Conservation (phyloP, 2,888 invertebrate species). For the Xanthia icteritia region DNA sequence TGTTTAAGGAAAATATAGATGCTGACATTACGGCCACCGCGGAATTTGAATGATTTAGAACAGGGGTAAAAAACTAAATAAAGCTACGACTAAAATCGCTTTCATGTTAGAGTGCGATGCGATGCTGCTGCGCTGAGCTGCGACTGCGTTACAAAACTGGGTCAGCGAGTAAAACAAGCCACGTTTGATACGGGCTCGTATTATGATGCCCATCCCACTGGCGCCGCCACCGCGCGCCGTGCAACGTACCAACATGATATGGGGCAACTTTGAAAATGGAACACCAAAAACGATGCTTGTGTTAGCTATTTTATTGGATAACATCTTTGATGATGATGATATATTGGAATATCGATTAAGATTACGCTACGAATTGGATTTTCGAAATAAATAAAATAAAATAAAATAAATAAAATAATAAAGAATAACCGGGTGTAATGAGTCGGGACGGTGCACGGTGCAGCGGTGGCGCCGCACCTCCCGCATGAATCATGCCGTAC, state of each 20-base stretch:
- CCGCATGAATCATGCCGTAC: slow-evolving; percentile 83
- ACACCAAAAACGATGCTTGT: slow-evolving; percentile 33
- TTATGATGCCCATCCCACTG: slow-evolving; percentile 68
- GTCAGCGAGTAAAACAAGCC: slow-evolving; percentile 76
- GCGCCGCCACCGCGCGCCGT: slow-evolving; percentile 59
- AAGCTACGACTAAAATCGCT: slow-evolving; percentile 49
- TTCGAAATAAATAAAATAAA: no score
- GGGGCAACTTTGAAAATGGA: slow-evolving; percentile 28
- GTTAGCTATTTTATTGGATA: slow-evolving; percentile 2
- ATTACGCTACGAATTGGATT: background rate
- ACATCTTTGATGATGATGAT: slow-evolving; percentile 15
- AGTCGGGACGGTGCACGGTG: slow-evolving; percentile 43
- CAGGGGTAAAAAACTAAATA: slow-evolving; percentile 48
- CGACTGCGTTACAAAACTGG: slow-evolving; percentile 75
- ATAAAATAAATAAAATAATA: no score
- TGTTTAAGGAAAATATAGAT: slow-evolving; percentile 7
- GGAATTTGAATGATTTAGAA: slow-evolving; percentile 51
- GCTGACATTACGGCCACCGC: slow-evolving; percentile 4
- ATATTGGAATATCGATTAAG: background rate
- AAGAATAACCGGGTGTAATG: slow-evolving; percentile 46
- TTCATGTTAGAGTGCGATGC: slow-evolving; percentile 46
- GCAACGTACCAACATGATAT: slow-evolving; percentile 38
- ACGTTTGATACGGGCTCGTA: slow-evolving; percentile 65
- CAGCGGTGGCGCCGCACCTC: slow-evolving; percentile 55
- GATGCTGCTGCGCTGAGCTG: slow-evolving; percentile 59